phyloP scores from a whole-genome alignment of 2,113 vertebrate species.

The Equus quagga region DNA sequence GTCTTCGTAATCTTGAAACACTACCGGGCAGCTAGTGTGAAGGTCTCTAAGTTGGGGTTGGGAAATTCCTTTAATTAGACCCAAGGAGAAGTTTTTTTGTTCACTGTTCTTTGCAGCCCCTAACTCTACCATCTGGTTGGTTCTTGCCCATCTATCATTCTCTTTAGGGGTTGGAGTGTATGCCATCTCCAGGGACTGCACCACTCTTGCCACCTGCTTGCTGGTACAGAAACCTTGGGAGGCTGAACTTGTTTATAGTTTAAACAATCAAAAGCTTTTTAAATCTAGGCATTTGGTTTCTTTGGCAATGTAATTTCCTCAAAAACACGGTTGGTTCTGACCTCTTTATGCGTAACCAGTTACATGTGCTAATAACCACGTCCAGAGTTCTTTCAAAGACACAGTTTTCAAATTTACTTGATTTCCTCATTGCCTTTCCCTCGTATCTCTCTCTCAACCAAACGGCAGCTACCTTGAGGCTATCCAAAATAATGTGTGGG shows the following conservation, averaged over 20 bases:
- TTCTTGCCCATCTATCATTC: background rate
- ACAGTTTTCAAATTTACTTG: background rate
- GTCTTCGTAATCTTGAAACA: background rate
- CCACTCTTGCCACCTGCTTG: background rate
- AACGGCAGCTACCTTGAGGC: background rate
- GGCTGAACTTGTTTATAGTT: background rate
- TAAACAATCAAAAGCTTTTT: background rate
- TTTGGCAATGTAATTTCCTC: background rate
- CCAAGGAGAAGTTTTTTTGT: background rate
- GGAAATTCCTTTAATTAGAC: background rate
- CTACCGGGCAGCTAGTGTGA: background rate
- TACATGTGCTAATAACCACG: background rate
- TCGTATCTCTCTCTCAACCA: background rate
- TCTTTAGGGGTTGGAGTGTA: background rate
- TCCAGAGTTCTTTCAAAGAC: background rate
- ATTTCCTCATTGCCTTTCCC: background rate
- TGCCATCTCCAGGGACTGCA: background rate
- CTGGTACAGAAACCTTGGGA: background rate
- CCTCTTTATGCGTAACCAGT: background rate
- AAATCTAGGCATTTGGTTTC: background rate
- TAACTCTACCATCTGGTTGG: background rate
- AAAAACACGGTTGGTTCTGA: background rate
- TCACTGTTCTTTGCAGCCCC: background rate
- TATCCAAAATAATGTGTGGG: background rate
- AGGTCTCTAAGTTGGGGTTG: background rate